phyloP scores from a whole-genome alignment of 2,888 invertebrate species.

The Dynastes tityus region DNA sequence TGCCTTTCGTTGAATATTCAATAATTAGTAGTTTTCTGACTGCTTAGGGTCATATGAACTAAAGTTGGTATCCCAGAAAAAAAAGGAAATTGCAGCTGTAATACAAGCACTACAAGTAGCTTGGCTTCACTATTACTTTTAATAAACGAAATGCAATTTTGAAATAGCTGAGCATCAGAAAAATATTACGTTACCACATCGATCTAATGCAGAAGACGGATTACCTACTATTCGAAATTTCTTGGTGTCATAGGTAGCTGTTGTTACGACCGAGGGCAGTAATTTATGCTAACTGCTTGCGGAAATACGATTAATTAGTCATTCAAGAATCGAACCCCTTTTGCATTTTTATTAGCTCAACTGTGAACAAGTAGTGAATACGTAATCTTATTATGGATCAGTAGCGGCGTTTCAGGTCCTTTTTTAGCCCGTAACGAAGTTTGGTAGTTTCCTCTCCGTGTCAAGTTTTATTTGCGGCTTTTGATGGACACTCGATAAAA shows the following conservation, averaged over 20 bases:
- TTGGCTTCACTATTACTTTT: too few species aligned
- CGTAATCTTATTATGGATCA: slow-evolving; percentile 64
- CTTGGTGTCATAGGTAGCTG: background rate
- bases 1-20: too few species aligned
- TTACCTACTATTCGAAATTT: background rate
- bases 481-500: slow-evolving; percentile 5
- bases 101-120: too few species aligned
- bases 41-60: too few species aligned
- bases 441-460: slow-evolving; percentile 59
- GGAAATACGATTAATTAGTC: slow-evolving; percentile 70
- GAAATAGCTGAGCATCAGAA: too few species aligned
- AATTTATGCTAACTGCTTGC: slow-evolving; percentile 67
- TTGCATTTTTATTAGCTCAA: slow-evolving; percentile 69
- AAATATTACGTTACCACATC: too few species aligned
- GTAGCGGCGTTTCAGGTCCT: slow-evolving; percentile 57
- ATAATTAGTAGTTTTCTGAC: too few species aligned
- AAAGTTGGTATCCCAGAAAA: too few species aligned
- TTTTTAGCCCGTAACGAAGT: slow-evolving; percentile 62
- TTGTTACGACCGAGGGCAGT: slow-evolving; percentile 7
- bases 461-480: slow-evolving; percentile 40
- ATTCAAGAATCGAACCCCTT: slow-evolving; percentile 70
- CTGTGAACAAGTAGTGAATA: slow-evolving; percentile 68
- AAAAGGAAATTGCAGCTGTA: too few species aligned
- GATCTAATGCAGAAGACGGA: too few species aligned
- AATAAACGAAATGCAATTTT: too few species aligned